Conservation (phyloP, 2,113 vertebrate genomes). For the Egretta garzetta region DNA sequence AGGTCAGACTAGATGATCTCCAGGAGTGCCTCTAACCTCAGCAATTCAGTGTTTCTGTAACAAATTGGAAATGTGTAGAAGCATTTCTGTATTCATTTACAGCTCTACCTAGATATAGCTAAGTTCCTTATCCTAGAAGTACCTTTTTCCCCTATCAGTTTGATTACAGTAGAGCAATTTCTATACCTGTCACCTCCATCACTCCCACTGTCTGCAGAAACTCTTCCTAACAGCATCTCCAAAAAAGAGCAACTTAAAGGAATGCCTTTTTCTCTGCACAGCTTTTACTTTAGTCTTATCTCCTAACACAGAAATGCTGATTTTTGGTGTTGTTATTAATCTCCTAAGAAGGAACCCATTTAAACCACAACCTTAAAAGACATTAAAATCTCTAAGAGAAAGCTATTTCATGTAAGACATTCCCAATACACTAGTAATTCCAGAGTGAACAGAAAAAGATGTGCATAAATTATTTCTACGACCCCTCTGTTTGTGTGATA, state of each 20-base stretch:
- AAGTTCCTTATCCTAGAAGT: not conserved
- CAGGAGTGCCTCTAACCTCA: not conserved
- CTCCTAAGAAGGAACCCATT: not conserved
- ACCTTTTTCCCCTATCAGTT: not conserved
- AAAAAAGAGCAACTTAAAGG: not conserved
- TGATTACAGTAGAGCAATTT: not conserved
- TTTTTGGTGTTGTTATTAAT: not conserved
- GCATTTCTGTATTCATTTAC: not conserved
- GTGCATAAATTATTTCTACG: not conserved
- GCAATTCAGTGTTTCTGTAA: not conserved
- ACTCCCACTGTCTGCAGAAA: not conserved
- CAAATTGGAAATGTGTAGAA: fast-evolving
- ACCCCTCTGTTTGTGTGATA: not conserved
- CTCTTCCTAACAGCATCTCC: not conserved
- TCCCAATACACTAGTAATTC: not conserved
- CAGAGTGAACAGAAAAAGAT: not conserved
- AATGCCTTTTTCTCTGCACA: not conserved
- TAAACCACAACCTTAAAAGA: not conserved
- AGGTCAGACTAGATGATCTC: fast-evolving
- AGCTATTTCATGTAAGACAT: not conserved
- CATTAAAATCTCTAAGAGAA: not conserved
- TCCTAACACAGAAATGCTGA: not conserved
- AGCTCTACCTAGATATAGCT: not conserved
- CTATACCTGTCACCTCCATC: not conserved
- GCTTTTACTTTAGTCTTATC: not conserved